Evolutionary conservation across 1,140 invertebrate species (phyloP).

Genomic region (Brachionus angularis): DNA sequence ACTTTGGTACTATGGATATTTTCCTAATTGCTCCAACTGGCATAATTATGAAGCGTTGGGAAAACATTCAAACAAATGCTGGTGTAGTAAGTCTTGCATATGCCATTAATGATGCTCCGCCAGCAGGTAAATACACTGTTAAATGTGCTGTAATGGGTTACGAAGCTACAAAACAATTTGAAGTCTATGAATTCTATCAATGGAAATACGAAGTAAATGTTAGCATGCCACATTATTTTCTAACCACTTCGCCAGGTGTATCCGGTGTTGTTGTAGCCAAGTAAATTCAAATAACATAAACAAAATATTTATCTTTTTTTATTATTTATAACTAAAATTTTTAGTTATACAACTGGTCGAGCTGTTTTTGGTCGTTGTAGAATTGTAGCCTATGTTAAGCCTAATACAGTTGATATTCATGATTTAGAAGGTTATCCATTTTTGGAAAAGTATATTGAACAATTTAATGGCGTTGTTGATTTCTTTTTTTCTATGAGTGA

Average conservation of each 20-base stretch:
- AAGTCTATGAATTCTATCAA: slow-evolving; percentile 62
- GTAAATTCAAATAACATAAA: slow-evolving; percentile 64
- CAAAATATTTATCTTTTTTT: no score
- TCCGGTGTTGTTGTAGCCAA: slow-evolving; percentile 82
- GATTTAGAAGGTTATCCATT: slow-evolving; percentile 42
- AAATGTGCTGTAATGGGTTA: slow-evolving; percentile 67
- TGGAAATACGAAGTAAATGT: slow-evolving; percentile 82
- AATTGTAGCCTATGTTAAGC: slow-evolving; percentile 65
- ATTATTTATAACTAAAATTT: no score
- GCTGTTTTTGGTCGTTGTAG: slow-evolving; percentile 72
- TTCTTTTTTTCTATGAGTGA: slow-evolving; percentile 79
- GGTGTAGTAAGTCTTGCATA: slow-evolving; percentile 61
- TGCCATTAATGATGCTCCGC: slow-evolving; percentile 80
- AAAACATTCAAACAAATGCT: slow-evolving; percentile 70
- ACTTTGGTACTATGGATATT: slow-evolving; percentile 79
- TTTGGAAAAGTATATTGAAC: slow-evolving; percentile 19
- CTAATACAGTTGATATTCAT: slow-evolving; percentile 34
- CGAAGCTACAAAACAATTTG: slow-evolving; percentile 18
- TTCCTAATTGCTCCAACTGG: slow-evolving; percentile 80
- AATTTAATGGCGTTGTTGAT: slow-evolving; percentile 75
- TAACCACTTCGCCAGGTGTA: slow-evolving; percentile 75
- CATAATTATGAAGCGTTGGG: slow-evolving; percentile 79
- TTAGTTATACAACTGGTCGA: slow-evolving; percentile 59
- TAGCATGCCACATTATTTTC: slow-evolving; percentile 86
- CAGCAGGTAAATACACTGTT: slow-evolving; percentile 85